Conservation (phyloP, 2,113 vertebrate species). For the Xiphorhynchus elegans region DNA sequence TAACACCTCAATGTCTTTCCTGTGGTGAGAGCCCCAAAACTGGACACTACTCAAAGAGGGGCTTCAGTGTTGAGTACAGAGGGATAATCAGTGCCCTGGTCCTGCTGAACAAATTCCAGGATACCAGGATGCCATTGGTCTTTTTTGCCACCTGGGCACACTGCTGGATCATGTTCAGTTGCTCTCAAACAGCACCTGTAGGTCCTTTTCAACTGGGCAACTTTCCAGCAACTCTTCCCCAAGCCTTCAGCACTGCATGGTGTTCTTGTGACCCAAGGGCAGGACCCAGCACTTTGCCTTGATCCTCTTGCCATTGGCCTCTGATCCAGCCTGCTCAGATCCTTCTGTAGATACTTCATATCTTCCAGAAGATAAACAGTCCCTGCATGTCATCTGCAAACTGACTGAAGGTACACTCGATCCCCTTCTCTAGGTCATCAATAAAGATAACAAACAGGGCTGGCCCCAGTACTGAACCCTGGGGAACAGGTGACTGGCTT, state of each 20-base stretch:
- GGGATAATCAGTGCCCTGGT: not conserved
- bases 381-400: not conserved
- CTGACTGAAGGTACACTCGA: accelerated
- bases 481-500: no score
- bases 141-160: not conserved
- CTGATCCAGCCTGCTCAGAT: not conserved
- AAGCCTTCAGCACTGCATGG: not conserved
- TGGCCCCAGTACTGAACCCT: not conserved
- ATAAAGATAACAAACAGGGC: not conserved
- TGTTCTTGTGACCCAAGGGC: not conserved
- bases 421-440: not conserved
- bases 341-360: not conserved
- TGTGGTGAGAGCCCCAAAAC: not conserved
- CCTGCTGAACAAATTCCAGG: not conserved
- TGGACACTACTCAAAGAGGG: not conserved
- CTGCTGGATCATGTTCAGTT: not conserved
- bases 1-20: not conserved
- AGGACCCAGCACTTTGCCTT: not conserved
- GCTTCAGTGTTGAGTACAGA: no score
- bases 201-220: not conserved
- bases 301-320: not conserved
- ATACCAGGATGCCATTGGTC: not conserved
- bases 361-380: not conserved
- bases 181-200: not conserved
- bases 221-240: not conserved